Evolutionary conservation across 2,888 invertebrate species (phyloP).

Genomic region (Carpatolechia fugitivella): DNA sequence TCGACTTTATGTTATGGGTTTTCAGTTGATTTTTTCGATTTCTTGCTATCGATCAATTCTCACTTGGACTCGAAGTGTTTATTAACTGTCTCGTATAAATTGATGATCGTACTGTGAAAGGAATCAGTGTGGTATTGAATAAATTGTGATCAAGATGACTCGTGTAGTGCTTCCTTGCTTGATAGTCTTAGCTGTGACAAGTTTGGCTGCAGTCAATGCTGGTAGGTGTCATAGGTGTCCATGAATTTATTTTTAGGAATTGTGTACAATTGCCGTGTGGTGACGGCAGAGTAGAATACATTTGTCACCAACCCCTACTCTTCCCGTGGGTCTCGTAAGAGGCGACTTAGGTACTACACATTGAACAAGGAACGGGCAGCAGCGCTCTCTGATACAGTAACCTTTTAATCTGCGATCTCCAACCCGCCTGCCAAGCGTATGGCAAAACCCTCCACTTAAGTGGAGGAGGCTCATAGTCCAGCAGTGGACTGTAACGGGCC

Average conservation of each 20-base stretch:
- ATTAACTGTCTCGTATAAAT: neutral
- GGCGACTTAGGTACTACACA: no score
- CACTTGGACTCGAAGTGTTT: constrained; percentile 16
- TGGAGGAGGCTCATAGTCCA: no score
- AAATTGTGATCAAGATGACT: neutral
- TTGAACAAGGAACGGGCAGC: no score
- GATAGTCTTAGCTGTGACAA: neutral
- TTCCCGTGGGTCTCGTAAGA: no score
- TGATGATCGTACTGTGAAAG: neutral
- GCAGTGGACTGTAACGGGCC: no score
- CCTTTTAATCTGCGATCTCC: no score
- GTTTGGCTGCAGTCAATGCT: neutral
- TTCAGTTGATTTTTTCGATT: neutral
- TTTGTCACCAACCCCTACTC: no score
- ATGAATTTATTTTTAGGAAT: neutral
- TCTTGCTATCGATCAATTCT: constrained; percentile 2
- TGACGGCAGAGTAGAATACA: no score
- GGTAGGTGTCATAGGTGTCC: neutral
- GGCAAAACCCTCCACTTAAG: no score
- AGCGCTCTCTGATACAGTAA: no score
- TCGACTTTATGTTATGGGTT: neutral
- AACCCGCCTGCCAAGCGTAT: no score
- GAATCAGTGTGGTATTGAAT: neutral
- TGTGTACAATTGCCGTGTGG: no score
- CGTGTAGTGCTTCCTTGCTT: neutral